Evolutionary conservation across 2,113 vertebrate species (phyloP).

Genomic region (Grammomys dolichurus): DNA sequence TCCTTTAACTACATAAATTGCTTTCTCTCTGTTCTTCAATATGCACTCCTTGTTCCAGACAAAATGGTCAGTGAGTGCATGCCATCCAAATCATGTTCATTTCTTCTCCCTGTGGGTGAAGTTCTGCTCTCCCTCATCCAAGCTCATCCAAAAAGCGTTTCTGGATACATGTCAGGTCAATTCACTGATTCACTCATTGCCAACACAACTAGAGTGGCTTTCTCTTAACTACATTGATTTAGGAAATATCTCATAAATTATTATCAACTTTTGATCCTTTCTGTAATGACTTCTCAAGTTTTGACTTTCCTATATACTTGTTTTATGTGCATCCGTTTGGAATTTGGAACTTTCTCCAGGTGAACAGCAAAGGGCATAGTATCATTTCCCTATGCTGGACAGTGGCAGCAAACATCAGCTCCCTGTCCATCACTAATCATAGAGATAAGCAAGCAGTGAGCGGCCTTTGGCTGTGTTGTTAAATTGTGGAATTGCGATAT

Average conservation of each 20-base stretch:
- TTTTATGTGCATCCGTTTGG: background rate
- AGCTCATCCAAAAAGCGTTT: constrained; percentile 33
- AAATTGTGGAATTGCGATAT: background rate
- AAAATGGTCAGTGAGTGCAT: background rate
- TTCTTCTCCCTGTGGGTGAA: background rate
- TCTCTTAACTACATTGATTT: background rate
- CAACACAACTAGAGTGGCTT: background rate
- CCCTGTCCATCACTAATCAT: accelerated
- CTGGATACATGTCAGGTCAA: constrained; percentile 45
- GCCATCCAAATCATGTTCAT: background rate
- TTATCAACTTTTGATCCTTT: background rate
- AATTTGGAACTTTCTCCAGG: background rate
- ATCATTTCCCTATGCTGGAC: background rate
- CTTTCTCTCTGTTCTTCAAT: background rate
- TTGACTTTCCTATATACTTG: background rate
- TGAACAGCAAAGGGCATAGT: too few species aligned
- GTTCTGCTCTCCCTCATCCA: background rate
- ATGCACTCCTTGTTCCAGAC: background rate
- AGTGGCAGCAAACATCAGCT: background rate
- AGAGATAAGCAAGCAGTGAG: background rate
- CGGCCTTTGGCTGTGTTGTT: accelerated
- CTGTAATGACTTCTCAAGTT: background rate
- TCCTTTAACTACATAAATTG: constrained; percentile 36
- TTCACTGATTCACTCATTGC: background rate
- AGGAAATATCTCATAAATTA: background rate